These are phyloP conservation scores for Oncopodura yosiiana DNA, from an alignment of 1,140 invertebrate species.

Conservation along the genomic window DNA sequence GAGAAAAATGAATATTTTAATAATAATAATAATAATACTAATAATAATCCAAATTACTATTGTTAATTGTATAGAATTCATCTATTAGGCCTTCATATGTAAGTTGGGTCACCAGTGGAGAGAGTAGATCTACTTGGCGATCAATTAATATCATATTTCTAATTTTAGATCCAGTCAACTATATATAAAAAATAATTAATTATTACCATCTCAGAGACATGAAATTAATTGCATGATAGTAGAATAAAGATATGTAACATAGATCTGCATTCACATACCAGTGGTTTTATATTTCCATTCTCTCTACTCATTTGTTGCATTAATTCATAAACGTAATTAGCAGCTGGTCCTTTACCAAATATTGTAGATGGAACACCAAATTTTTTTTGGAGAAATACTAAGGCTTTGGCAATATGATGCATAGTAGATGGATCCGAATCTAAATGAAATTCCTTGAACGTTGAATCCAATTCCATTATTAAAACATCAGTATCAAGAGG, in stretches of 20 bases:
- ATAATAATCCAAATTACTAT: constrained; percentile 45
- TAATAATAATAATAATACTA: not conserved
- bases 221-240: constrained; percentile 1
- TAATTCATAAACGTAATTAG: constrained; percentile 79
- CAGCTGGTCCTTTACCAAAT: constrained; percentile 78
- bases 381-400: constrained; percentile 72
- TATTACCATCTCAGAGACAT: not conserved
- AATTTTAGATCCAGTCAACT: constrained; percentile 49
- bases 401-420: constrained; percentile 75
- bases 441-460: constrained; percentile 69
- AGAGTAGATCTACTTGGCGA: constrained; percentile 80
- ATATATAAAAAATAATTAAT: not conserved
- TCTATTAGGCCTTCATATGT: constrained; percentile 97
- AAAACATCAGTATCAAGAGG: constrained; percentile 86
- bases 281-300: constrained; percentile 17
- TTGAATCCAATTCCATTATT: constrained; percentile 76
- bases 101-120: constrained; percentile 83
- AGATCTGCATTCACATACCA: constrained; percentile 14
- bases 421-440: constrained; percentile 81
- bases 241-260: not conserved
- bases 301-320: constrained; percentile 68
- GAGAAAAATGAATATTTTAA: not conserved
- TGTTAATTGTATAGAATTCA: constrained; percentile 68
- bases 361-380: constrained; percentile 84
- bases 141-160: constrained; percentile 83